Percentiles rank a stretch among this genome's conserved stretches.
phyloP scores from a whole-genome alignment of 2,888 invertebrate species.

The Cerceris rybyensis region DNA sequence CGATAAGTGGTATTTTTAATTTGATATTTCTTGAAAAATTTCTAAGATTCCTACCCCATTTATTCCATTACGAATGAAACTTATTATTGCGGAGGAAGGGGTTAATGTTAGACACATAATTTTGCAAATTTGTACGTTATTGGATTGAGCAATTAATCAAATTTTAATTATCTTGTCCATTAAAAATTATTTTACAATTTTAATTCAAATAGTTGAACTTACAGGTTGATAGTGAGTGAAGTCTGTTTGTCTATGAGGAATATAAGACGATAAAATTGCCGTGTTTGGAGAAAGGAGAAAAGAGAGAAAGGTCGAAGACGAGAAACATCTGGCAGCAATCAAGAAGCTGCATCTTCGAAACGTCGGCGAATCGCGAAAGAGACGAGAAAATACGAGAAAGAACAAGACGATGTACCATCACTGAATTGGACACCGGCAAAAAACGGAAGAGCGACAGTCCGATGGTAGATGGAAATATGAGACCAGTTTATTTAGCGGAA shows the following conservation, averaged over 20 bases:
- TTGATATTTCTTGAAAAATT: no score
- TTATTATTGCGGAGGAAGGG: no score
- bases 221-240: no score
- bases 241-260: not conserved
- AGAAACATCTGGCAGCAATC: constrained; percentile 75
- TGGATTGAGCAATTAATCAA: no score
- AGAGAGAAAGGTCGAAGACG: constrained; percentile 58
- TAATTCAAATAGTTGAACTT: no score
- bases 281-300: constrained; percentile 55
- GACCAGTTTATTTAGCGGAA: constrained; percentile 16
- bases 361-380: constrained; percentile 58
- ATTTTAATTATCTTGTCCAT: no score
- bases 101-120: no score
- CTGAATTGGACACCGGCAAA: constrained; percentile 55
- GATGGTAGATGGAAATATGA: constrained; percentile 38
- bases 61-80: no score
- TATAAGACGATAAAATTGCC: constrained; percentile 12
- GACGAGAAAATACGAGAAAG: constrained; percentile 28
- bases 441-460: constrained; percentile 38
- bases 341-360: constrained; percentile 67
- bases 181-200: no score
- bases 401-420: constrained; percentile 57
- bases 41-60: no score
- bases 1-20: no score
- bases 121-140: no score